Conservation (phyloP, 2,113 vertebrate genomes). For the Tenebrosternarchus preto region DNA sequence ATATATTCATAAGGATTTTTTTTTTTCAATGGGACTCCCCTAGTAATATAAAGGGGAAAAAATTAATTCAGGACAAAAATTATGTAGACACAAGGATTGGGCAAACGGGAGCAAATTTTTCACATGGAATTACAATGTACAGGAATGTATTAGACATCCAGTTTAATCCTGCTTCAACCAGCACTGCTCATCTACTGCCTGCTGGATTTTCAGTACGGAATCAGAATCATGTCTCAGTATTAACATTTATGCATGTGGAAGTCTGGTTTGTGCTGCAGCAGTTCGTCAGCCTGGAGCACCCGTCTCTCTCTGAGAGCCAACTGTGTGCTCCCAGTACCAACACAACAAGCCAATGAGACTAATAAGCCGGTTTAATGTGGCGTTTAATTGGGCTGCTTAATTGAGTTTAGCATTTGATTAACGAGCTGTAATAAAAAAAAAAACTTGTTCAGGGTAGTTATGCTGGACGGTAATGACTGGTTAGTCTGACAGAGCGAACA, state of each 20-base stretch:
- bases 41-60: too few species aligned
- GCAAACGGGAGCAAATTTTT: neutral
- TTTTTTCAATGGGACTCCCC: too few species aligned
- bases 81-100: neutral
- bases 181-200: neutral
- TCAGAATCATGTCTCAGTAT: too few species aligned
- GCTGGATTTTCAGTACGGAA: too few species aligned
- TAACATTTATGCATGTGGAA: neutral
- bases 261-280: neutral
- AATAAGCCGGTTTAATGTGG: slow-evolving; percentile 75
- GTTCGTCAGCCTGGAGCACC: neutral
- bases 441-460: slow-evolving; percentile 54
- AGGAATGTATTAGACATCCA: neutral
- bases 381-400: slow-evolving; percentile 75
- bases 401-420: slow-evolving; percentile 75
- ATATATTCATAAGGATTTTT: too few species aligned
- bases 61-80: neutral
- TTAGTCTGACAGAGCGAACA: neutral
- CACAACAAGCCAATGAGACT: slow-evolving; percentile 68
- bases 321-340: slow-evolving; percentile 63
- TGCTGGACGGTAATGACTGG: neutral
- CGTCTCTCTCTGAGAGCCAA: neutral
- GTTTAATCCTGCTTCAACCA: neutral
- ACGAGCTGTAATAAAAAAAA: slow-evolving; percentile 70
- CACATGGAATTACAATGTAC: too few species aligned